These are phyloP conservation scores for Sebastes kiyomatsui DNA, from an alignment of 2,797 vertebrate genomes.

Conservation along the genomic window DNA sequence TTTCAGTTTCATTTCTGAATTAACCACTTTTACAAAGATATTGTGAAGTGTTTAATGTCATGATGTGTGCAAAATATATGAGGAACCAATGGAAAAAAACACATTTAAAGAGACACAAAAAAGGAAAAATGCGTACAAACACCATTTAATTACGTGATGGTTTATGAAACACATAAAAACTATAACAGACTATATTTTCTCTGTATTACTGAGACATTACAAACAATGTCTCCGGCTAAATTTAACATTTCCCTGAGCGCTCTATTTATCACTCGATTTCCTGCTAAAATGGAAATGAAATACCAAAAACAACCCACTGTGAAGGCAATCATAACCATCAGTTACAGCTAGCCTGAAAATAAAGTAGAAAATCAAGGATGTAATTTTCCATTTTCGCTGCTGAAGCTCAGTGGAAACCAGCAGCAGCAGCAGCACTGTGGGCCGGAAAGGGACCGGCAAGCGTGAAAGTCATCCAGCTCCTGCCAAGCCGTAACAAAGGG, in stretches of 20 bases:
- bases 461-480: constrained; percentile 59
- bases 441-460: constrained; percentile 16
- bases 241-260: neutral
- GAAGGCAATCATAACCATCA: constrained; percentile 22
- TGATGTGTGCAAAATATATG: neutral
- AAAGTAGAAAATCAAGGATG: constrained; percentile 29
- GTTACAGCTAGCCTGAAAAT: neutral
- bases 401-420: constrained; percentile 26
- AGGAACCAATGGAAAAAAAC: neutral
- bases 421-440: constrained; percentile 10
- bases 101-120: neutral
- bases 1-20: neutral
- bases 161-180: neutral
- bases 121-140: neutral
- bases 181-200: neutral
- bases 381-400: constrained; percentile 38
- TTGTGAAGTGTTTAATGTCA: neutral
- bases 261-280: constrained; percentile 7
- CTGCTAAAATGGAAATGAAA: constrained; percentile 12
- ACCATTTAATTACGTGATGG: neutral
- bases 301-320: neutral
- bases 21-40: neutral
- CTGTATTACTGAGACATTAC: neutral
- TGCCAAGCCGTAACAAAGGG: constrained; percentile 53
- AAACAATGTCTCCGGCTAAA: neutral